phyloP scores from a whole-genome alignment of 2,888 invertebrate species.

The Agrilus cyanescens region DNA sequence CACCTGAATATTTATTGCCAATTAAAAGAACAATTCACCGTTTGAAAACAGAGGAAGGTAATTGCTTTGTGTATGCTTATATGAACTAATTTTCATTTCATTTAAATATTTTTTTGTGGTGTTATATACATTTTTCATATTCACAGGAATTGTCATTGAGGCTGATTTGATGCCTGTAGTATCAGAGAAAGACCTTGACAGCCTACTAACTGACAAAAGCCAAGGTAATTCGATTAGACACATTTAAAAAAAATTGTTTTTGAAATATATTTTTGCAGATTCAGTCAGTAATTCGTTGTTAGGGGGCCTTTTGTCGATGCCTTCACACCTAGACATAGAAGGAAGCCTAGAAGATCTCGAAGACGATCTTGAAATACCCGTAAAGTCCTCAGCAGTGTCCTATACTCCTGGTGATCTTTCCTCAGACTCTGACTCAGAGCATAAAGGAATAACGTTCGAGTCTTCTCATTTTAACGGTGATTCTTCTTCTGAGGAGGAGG shows the following conservation, averaged over 20 bases:
- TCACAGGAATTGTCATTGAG: conserved; percentile 29
- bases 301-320: conserved; percentile 31
- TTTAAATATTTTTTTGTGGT: background rate
- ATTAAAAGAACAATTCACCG: conserved; percentile 18
- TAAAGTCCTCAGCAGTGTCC: conserved; percentile 10
- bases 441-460: conserved; percentile 31
- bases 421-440: conserved; percentile 30
- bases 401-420: conserved; percentile 24
- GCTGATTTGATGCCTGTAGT: conserved; percentile 34
- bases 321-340: conserved; percentile 31
- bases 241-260: background rate
- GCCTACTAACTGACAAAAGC: conserved; percentile 29
- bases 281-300: conserved; percentile 29
- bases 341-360: conserved; percentile 26
- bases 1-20: conserved; percentile 19
- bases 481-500: conserved; percentile 32
- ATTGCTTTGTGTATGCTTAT: background rate
- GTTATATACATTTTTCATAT: conserved; percentile 3
- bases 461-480: conserved; percentile 34
- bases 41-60: conserved; percentile 22
- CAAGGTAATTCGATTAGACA: conserved; percentile 22
- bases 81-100: background rate
- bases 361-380: conserved; percentile 28
- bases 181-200: conserved; percentile 26
- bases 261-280: conserved; percentile 19